phyloP scores from a whole-genome alignment of 1,140 invertebrate species.

The Drosophila lowei region DNA sequence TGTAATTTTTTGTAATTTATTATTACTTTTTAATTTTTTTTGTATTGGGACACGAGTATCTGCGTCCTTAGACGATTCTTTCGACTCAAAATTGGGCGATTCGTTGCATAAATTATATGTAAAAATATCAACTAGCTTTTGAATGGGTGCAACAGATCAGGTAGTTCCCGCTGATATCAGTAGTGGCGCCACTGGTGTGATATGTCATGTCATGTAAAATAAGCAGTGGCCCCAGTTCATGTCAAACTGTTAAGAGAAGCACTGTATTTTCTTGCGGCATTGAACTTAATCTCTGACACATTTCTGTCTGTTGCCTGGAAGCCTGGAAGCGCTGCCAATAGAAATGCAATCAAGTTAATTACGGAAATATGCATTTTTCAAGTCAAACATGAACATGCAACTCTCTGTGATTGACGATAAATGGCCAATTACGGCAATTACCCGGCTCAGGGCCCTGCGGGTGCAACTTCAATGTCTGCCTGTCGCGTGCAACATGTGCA shows the following conservation, averaged over 20 bases:
- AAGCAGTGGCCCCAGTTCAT: not conserved
- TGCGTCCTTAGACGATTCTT: too few species aligned
- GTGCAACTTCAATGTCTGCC: constrained; percentile 3
- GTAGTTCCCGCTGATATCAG: too few species aligned
- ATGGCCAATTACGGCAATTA: constrained; percentile 78
- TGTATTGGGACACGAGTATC: too few species aligned
- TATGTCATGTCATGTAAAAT: too few species aligned
- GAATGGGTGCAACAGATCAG: too few species aligned
- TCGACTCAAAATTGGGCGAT: too few species aligned
- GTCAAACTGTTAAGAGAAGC: constrained; percentile 3
- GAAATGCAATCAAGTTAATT: constrained; percentile 74
- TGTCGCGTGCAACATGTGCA: constrained; percentile 47
- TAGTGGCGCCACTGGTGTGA: too few species aligned
- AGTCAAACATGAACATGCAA: constrained; percentile 35
- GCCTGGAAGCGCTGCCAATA: constrained; percentile 44
- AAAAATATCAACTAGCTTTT: too few species aligned
- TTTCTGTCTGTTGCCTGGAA: constrained; percentile 9
- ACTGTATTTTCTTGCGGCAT: not conserved
- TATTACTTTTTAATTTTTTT: too few species aligned
- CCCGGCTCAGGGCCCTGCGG: constrained; percentile 24
- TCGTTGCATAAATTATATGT: too few species aligned
- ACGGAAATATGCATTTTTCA: constrained; percentile 55
- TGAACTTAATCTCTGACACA: constrained; percentile 31
- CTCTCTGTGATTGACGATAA: constrained; percentile 61
- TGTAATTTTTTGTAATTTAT: too few species aligned